Evolutionary conservation across 2,888 invertebrate genomes (phyloP).

Genomic region (Augochlorella aurata): DNA sequence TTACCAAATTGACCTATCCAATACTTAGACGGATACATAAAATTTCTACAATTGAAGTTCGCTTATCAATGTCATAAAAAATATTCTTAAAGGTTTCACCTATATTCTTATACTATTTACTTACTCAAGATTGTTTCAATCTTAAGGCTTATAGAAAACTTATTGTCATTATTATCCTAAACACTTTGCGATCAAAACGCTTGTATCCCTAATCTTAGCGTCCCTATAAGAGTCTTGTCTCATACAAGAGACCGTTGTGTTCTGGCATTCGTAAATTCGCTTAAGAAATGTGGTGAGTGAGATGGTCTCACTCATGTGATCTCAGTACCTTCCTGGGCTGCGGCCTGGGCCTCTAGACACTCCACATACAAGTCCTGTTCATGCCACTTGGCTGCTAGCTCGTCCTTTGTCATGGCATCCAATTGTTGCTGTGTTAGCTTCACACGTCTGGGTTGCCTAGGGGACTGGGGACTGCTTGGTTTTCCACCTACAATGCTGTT

Average conservation of each 20-base stretch:
- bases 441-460: slow-evolving; percentile 83
- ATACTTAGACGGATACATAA: slow-evolving; percentile 44
- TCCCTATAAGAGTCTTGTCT: slow-evolving; percentile 74
- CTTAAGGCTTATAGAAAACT: slow-evolving; percentile 55
- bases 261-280: slow-evolving; percentile 71
- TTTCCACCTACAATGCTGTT: slow-evolving; percentile 64
- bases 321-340: slow-evolving; percentile 90
- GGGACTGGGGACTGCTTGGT: slow-evolving; percentile 83
- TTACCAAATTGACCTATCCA: slow-evolving; percentile 29
- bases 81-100: slow-evolving; percentile 38
- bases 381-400: slow-evolving; percentile 88
- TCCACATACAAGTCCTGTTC: slow-evolving; percentile 90
- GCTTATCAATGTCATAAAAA: slow-evolving; percentile 34
- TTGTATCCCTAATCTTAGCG: slow-evolving; percentile 68
- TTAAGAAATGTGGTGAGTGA: slow-evolving; percentile 76
- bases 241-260: slow-evolving; percentile 66
- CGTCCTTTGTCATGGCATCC: slow-evolving; percentile 85
- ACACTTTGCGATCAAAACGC: slow-evolving; percentile 61
- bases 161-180: slow-evolving; percentile 61
- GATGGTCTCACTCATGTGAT: slow-evolving; percentile 77
- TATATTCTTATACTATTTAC: slow-evolving; percentile 43
- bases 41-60: slow-evolving; percentile 42
- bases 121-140: slow-evolving; percentile 42
- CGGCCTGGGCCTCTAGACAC: slow-evolving; percentile 88
- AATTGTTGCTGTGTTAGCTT: slow-evolving; percentile 86